A percentile compares a stretch with the other conserved stretches of the same genome.
phyloP scores from a whole-genome alignment of 1,140 invertebrate genomes.

The Monochamus saltuarius region DNA sequence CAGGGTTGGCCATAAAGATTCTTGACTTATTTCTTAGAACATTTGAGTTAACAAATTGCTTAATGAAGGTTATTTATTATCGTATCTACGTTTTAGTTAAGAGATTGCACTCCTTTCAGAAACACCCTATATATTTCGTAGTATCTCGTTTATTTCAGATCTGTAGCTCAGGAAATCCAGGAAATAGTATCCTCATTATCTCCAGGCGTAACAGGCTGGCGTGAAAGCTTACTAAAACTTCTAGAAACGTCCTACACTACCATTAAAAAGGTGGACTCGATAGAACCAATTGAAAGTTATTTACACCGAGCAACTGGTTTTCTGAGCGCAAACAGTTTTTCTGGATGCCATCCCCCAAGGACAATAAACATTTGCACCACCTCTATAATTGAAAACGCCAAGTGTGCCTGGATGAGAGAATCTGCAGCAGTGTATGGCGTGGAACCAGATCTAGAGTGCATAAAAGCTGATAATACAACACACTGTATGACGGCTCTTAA shows the following conservation, averaged over 20 bases:
- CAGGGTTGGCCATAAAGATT: no score
- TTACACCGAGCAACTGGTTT: slow-evolving; percentile 58
- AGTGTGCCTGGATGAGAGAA: slow-evolving; percentile 74
- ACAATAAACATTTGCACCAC: slow-evolving; percentile 62
- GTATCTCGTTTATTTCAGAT: slow-evolving; percentile 48
- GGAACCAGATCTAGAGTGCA: slow-evolving; percentile 71
- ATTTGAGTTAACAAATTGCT: no score
- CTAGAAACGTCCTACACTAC: slow-evolving; percentile 56
- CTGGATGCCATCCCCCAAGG: slow-evolving; percentile 65
- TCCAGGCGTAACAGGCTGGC: slow-evolving; percentile 52
- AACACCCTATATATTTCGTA: neutral
- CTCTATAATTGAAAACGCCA: slow-evolving; percentile 65
- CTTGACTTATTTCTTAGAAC: no score
- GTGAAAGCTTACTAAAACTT: slow-evolving; percentile 56
- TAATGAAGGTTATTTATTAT: no score
- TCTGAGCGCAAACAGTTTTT: slow-evolving; percentile 62
- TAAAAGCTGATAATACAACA: slow-evolving; percentile 53
- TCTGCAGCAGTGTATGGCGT: slow-evolving; percentile 69
- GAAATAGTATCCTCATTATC: slow-evolving; percentile 54
- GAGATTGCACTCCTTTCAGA: no score
- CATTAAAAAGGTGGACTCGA: slow-evolving; percentile 54
- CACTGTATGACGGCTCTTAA: slow-evolving; percentile 68
- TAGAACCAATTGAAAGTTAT: slow-evolving; percentile 60
- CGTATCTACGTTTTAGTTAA: no score
- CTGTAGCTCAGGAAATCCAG: slow-evolving; percentile 59